These are phyloP conservation scores for Pachyrhynchus sulphureomaculatus DNA, from an alignment of 1,140 invertebrate genomes.

Conservation along the genomic window DNA sequence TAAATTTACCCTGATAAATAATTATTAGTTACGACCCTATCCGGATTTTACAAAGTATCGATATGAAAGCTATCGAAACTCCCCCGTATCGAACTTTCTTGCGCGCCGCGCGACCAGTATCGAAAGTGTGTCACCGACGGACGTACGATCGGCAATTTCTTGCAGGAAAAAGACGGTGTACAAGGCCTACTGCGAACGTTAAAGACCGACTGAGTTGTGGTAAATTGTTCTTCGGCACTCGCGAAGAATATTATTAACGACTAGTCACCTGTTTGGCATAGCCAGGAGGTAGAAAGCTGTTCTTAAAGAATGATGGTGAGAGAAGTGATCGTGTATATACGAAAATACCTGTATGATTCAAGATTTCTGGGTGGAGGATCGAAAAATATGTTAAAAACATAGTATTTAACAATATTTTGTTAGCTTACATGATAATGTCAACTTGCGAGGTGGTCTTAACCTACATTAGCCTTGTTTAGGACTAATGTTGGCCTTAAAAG, in stretches of 20 bases:
- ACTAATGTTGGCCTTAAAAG: no score
- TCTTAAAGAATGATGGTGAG: slow-evolving; percentile 16
- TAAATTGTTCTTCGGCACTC: slow-evolving; percentile 22
- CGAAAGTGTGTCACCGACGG: slow-evolving; percentile 27
- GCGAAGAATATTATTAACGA: slow-evolving; percentile 22
- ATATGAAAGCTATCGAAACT: background rate
- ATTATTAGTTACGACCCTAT: no score
- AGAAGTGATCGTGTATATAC: slow-evolving; percentile 23
- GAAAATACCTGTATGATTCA: slow-evolving; percentile 23
- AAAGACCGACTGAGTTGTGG: slow-evolving; percentile 22
- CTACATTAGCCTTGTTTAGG: no score
- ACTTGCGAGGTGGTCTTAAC: no score
- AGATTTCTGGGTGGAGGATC: slow-evolving; percentile 16
- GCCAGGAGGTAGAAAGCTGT: slow-evolving; percentile 30
- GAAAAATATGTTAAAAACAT: no score
- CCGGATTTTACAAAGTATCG: no score
- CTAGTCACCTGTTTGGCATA: slow-evolving; percentile 30
- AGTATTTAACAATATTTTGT: no score
- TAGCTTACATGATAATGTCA: no score
- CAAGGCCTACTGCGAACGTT: slow-evolving; percentile 19
- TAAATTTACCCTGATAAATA: no score
- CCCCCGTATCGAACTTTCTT: slow-evolving; percentile 5
- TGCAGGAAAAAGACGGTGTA: background rate
- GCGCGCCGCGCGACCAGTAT: background rate
- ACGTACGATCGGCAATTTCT: slow-evolving; percentile 6